phyloP scores from a whole-genome alignment of 2,797 vertebrate species.

The Phrynocephalus guinanensis region DNA sequence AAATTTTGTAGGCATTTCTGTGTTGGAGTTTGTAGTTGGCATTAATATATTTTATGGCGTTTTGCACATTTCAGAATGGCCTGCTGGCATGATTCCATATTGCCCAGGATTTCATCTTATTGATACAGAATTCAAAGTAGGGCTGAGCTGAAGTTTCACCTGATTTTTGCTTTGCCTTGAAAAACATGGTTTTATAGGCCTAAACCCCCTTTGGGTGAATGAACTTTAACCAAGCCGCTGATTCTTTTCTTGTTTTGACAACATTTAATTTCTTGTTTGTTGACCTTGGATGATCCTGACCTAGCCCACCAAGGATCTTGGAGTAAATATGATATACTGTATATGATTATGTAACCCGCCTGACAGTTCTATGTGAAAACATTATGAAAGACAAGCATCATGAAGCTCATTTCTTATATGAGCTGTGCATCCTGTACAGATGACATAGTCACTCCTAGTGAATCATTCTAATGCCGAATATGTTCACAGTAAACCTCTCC shows the following conservation, averaged over 20 bases:
- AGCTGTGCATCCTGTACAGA: neutral
- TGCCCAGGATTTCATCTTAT: neutral
- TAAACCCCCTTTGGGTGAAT: neutral
- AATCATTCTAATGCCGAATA: neutral
- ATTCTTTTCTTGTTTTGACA: too few relatives aligned
- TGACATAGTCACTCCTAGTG: neutral
- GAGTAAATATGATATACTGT: neutral
- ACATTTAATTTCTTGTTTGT: neutral
- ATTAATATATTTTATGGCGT: conserved; percentile 46
- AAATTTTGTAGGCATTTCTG: conserved; percentile 43
- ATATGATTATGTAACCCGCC: neutral
- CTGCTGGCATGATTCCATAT: conserved; percentile 40
- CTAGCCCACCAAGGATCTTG: neutral
- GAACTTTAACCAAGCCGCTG: neutral
- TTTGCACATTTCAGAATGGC: conserved; percentile 45
- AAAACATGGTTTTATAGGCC: neutral
- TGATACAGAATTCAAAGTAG: neutral
- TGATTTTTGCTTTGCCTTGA: neutral
- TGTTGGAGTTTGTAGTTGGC: conserved; percentile 13
- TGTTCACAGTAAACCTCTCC: neutral
- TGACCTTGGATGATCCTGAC: neutral
- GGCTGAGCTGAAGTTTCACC: neutral
- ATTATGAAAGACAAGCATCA: neutral
- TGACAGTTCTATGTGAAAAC: neutral
- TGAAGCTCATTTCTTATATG: neutral